Percentiles rank a stretch among this genome's conserved stretches.
Evolutionary conservation across 2,888 invertebrate species (phyloP).

Genomic region (Griposia aprilina): DNA sequence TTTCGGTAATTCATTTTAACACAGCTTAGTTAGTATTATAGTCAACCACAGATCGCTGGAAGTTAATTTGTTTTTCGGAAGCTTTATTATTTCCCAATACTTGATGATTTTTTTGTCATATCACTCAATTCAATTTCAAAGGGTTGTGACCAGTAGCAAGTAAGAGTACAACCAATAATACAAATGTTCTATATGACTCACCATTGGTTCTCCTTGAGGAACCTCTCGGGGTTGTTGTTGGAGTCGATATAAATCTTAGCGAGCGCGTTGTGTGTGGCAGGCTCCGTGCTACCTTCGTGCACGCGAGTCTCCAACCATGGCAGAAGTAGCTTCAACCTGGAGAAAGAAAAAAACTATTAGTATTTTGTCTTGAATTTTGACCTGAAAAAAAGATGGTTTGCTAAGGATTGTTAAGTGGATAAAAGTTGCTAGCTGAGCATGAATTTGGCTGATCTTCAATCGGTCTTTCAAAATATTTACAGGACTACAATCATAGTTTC

Average conservation of each 20-base stretch:
- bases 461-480: background rate
- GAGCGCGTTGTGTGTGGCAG: conserved; percentile 99
- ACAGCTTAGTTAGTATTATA: too few species aligned
- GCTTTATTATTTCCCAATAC: too few species aligned
- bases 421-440: too few species aligned
- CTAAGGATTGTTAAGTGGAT: too few species aligned
- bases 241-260: conserved; percentile 99
- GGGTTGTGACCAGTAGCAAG: background rate
- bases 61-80: too few species aligned
- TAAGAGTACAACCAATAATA: background rate
- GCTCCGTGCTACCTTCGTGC: conserved; percentile 99
- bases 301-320: conserved; percentile 99
- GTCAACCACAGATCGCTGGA: too few species aligned
- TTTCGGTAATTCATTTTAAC: too few species aligned
- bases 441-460: background rate
- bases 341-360: conserved; percentile 5
- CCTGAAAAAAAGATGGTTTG: background rate
- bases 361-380: background rate
- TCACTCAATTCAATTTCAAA: background rate
- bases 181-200: conserved; percentile 64
- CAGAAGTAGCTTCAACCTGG: conserved; percentile 95
- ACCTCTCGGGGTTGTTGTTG: conserved; percentile 99
- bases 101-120: background rate
- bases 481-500: background rate
- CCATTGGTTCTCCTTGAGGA: conserved; percentile 96